A percentile compares a stretch with the other conserved stretches of the same genome.
These are phyloP conservation scores for Stomatorhinus walkeri DNA, from an alignment of 2,797 vertebrate species.

Conservation along the genomic window DNA sequence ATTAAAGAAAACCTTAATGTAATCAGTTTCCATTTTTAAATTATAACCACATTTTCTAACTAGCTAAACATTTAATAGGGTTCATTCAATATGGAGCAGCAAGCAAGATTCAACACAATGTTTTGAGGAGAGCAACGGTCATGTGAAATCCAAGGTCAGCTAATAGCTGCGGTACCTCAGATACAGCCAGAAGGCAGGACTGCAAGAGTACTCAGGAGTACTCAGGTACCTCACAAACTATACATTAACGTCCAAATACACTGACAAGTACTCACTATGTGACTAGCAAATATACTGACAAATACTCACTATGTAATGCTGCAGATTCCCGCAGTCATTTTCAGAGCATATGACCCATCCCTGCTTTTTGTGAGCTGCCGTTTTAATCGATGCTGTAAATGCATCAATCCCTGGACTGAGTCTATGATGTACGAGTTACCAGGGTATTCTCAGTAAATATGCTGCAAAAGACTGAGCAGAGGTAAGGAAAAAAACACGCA, in stretches of 20 bases:
- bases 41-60: background rate
- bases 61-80: background rate
- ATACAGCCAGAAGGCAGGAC: background rate
- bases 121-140: background rate
- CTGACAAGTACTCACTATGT: background rate
- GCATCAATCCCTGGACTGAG: background rate
- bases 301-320: background rate
- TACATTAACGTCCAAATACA: background rate
- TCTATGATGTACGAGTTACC: background rate
- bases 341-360: background rate
- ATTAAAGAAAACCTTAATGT: background rate
- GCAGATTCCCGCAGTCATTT: background rate
- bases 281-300: background rate
- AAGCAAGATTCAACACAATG: background rate
- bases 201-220: background rate
- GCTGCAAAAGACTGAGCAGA: background rate
- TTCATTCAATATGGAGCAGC: background rate
- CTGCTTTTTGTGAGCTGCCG: background rate
- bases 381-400: background rate
- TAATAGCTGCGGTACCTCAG: background rate
- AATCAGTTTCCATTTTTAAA: background rate
- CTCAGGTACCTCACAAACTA: background rate
- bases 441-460: background rate
- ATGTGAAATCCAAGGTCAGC: background rate
- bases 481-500: background rate